A percentile compares a stretch with the other conserved stretches of the same genome.
Evolutionary conservation across 2,113 vertebrate species (phyloP).

Genomic region (Himantopus leucocephalus): DNA sequence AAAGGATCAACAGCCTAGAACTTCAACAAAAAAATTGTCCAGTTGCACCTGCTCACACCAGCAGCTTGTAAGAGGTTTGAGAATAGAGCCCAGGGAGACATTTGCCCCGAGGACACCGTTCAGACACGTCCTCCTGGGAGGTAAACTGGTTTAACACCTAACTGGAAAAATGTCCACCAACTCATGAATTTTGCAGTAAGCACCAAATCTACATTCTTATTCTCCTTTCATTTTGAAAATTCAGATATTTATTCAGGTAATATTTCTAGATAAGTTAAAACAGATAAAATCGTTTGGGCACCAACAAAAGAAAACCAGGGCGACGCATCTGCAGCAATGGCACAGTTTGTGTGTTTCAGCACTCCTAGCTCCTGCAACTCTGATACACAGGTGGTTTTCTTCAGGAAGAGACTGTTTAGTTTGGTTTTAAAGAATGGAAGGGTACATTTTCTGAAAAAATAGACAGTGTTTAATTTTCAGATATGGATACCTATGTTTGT

Average conservation of each 20-base stretch:
- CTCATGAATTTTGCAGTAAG: background rate
- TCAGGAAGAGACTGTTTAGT: background rate
- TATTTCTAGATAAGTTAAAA: background rate
- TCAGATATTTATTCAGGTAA: background rate
- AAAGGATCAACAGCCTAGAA: background rate
- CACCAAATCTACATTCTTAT: background rate
- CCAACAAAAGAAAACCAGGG: constrained; percentile 2
- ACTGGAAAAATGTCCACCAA: background rate
- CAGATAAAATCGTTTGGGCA: background rate
- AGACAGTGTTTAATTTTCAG: background rate
- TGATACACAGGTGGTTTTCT: background rate
- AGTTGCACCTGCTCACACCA: background rate
- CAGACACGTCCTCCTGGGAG: background rate
- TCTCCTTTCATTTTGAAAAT: background rate
- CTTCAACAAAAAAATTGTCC: background rate
- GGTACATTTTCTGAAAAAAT: background rate
- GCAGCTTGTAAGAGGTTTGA: background rate
- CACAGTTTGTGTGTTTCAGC: background rate
- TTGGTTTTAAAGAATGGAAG: background rate
- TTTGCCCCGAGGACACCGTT: background rate
- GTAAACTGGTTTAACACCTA: background rate
- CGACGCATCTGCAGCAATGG: constrained; percentile 2
- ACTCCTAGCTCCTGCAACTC: background rate
- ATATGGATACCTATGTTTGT: background rate
- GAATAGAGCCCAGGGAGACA: background rate